Evolutionary conservation across 2,113 vertebrate genomes (phyloP).

Genomic region (Pogonocichla stellata): DNA sequence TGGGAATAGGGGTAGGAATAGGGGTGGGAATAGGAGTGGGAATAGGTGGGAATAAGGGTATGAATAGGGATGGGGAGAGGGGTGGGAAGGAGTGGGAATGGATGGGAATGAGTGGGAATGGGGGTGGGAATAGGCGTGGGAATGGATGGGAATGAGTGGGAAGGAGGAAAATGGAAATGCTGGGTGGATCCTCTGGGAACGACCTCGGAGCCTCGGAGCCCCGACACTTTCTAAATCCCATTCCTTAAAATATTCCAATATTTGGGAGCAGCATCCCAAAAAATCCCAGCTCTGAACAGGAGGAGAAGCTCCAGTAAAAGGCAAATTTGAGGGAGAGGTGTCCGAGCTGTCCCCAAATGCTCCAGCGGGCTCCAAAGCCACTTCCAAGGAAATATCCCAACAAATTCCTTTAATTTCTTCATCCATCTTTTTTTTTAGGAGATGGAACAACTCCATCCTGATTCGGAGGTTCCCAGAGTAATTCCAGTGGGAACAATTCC

Average conservation of each 20-base stretch:
- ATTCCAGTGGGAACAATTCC: background rate
- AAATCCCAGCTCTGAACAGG: fast-evolving
- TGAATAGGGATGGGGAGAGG: too few relatives aligned
- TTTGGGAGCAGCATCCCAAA: background rate
- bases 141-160: too few relatives aligned
- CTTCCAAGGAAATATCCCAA: background rate
- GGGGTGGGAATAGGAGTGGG: too few relatives aligned
- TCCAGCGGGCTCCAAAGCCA: too few relatives aligned
- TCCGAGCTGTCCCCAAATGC: background rate
- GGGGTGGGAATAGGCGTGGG: too few relatives aligned
- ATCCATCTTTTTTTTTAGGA: background rate
- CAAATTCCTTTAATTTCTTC: background rate
- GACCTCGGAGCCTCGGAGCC: background rate
- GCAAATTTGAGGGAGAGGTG: background rate
- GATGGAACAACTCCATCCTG: background rate
- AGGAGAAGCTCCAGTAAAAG: background rate
- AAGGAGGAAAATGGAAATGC: fast-evolving
- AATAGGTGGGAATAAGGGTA: too few relatives aligned
- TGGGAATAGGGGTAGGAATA: too few relatives aligned
- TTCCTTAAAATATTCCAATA: background rate
- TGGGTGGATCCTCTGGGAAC: background rate
- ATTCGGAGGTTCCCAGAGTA: background rate
- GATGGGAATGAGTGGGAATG: too few relatives aligned
- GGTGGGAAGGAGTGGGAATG: too few relatives aligned
- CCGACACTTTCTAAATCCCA: background rate